Evolutionary conservation across 2,888 invertebrate genomes (phyloP).

Genomic region (Hypselothyrea guttata): DNA sequence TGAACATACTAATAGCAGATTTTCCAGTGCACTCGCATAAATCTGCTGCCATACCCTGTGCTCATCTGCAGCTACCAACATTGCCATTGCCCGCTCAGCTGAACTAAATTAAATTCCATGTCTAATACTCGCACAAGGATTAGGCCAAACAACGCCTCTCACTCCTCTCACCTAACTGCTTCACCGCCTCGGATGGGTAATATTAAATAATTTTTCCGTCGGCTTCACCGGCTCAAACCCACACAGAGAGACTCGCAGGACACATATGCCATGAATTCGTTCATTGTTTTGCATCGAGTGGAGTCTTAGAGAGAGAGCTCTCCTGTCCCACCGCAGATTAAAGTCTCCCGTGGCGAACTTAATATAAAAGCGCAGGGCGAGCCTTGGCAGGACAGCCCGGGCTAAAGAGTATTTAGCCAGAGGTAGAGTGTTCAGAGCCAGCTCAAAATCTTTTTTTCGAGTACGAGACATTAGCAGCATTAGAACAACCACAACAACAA

Average conservation of each 20-base stretch:
- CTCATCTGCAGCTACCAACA: background rate
- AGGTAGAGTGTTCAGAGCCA: constrained; percentile 26
- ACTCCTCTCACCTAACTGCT: constrained; percentile 35
- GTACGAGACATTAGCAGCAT: constrained; percentile 76
- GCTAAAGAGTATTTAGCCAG: constrained; percentile 52
- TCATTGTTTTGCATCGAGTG: constrained; percentile 71
- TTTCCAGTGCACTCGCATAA: constrained; percentile 8
- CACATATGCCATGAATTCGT: constrained; percentile 78
- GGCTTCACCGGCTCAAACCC: constrained; percentile 22
- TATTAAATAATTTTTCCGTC: constrained; percentile 52
- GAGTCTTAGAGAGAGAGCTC: constrained; percentile 25
- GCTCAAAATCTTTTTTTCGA: constrained; percentile 69
- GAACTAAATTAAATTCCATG: constrained; percentile 80
- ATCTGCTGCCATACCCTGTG: constrained; percentile 8
- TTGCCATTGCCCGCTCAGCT: constrained; percentile 33
- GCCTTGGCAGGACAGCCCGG: constrained; percentile 49
- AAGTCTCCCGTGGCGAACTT: constrained; percentile 82
- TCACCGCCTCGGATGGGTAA: constrained; percentile 44
- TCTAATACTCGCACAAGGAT: constrained; percentile 76
- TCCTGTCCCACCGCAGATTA: constrained; percentile 69
- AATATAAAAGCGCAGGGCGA: constrained; percentile 79
- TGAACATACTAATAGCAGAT: constrained; percentile 2
- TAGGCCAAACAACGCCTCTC: constrained; percentile 69
- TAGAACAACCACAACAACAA: constrained; percentile 58
- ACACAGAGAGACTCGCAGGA: constrained; percentile 30